phyloP scores from a whole-genome alignment of 2,888 invertebrate genomes.

The Bellardia pandia region DNA sequence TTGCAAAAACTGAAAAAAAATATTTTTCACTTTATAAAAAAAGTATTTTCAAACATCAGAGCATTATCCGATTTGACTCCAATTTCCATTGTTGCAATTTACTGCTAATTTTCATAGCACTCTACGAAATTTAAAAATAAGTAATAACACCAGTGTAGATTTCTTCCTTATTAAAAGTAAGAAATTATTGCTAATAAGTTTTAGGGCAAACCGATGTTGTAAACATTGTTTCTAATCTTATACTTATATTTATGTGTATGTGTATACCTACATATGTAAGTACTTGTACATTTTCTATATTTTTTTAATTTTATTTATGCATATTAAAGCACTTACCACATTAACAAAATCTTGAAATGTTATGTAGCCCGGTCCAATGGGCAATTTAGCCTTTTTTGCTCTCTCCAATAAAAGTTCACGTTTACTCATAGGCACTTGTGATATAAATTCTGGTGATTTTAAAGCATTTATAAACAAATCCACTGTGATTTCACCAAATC shows the following conservation, averaged over 20 bases:
- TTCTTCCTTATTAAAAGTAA: not conserved
- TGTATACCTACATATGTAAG: not conserved
- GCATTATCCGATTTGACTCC: no score
- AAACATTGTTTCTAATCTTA: not conserved
- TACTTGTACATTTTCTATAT: not conserved
- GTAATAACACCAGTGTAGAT: not conserved
- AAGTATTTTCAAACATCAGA: no score
- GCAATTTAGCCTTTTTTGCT: constrained; percentile 88
- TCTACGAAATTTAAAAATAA: no score
- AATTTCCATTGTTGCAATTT: no score
- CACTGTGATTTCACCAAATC: constrained; percentile 96
- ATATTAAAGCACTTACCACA: constrained; percentile 90
- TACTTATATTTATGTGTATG: no score
- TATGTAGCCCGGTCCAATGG: constrained; percentile 87
- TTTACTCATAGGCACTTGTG: constrained; percentile 90
- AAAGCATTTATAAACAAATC: constrained; percentile 92
- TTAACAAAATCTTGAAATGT: constrained; percentile 97
- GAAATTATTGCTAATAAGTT: not conserved
- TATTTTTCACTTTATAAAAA: no score
- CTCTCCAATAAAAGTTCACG: constrained; percentile 90
- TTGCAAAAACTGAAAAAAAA: no score
- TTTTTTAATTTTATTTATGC: not conserved
- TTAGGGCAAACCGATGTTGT: not conserved
- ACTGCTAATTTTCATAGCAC: no score
- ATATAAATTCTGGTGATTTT: constrained; percentile 90